phyloP scores from a whole-genome alignment of 2,797 vertebrate genomes.

The Hypotaenidia philippensis region DNA sequence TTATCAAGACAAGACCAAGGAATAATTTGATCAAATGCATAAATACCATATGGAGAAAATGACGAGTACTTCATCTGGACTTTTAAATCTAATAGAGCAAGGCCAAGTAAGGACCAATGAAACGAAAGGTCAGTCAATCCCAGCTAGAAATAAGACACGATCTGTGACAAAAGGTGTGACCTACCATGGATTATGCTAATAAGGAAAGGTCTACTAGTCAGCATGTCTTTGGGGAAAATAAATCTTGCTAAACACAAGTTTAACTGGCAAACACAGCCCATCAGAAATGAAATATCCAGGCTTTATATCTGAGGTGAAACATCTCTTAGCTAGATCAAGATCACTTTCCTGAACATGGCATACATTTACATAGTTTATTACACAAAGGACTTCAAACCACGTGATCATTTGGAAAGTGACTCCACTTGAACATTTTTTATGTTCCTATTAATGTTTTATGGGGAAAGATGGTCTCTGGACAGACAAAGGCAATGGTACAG shows the following conservation, averaged over 20 bases:
- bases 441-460: neutral
- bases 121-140: constrained; percentile 47
- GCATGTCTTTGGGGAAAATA: neutral
- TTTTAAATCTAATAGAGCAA: constrained; percentile 15
- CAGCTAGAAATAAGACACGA: neutral
- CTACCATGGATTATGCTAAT: neutral
- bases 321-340: neutral
- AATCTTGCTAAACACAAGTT: neutral
- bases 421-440: neutral
- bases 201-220: neutral
- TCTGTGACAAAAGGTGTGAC: neutral
- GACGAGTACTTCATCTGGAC: neutral
- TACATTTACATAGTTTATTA: neutral
- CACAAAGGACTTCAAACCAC: neutral
- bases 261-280: neutral
- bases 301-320: neutral
- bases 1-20: neutral
- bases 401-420: neutral
- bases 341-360: neutral
- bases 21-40: constrained; percentile 18
- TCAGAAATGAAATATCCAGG: neutral
- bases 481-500: neutral
- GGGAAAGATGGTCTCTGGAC: neutral
- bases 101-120: constrained; percentile 7
- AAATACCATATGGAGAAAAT: neutral